Evolutionary conservation across 2,113 vertebrate species (phyloP), one percentile per base, ranked within the genome.

Genomic region (Rattus rattus): DNA sequence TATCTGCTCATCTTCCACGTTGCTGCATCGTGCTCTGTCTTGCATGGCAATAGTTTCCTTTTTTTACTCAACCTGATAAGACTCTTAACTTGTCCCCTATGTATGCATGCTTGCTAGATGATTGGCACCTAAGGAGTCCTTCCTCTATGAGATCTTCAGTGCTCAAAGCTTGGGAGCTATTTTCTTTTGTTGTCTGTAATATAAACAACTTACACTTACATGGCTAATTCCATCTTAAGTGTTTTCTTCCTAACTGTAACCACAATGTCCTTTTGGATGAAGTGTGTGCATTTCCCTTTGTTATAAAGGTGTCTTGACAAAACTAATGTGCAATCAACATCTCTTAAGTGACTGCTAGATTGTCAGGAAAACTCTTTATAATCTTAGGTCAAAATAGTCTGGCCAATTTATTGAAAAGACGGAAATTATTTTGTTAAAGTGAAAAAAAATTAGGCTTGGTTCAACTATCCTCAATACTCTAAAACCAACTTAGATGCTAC

Each of bases 351-450:
- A 56, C 61, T 73, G 65, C 4, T 65, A 88, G 80, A 88, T 33
- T 69, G 28, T 43, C 26, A 92, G 65, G 52, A 22, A 43, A 94
- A 90, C 20, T 95, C 24, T 17, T 95, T 30, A 73, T 59, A 59
- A 10, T 76, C 59, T 91, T 88, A 47, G 79, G 30, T 87, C 36
- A 88, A 67, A 92, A 97, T 94, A 87, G 13, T 85, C 75, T 90
- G 20, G 36, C 36, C 16, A 72, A 56, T 33, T 36, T 77, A 75
- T 43, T 17, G 88, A 47, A 13, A 94, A 33, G 70, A 92, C 14
- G 12, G 12, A 96, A 96, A 95, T 90, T n/a, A 73, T 90, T 93
- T 95, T 89, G 49, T 87, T 91, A 76, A 92, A 96, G 49, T 19
- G 70, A 95, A 67, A 84, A 43, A 96, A 77, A 85, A 93, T 77